These are phyloP conservation scores for Phodopus roborovskii DNA, from an alignment of 2,113 vertebrate species.

Conservation along the genomic window DNA sequence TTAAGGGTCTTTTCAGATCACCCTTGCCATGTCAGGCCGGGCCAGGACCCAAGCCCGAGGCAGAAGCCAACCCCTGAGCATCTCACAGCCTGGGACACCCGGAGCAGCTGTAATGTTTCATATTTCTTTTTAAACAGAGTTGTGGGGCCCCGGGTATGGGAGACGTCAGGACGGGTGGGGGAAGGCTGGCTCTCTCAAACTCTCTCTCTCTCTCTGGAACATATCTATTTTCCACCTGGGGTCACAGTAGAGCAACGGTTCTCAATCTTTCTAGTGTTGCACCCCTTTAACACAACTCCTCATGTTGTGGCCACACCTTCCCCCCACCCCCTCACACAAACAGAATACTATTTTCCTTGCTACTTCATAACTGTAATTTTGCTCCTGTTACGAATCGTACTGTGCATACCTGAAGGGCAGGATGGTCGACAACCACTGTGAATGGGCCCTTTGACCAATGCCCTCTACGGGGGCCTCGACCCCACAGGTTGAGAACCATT, in stretches of 20 bases:
- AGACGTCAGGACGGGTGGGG: not conserved
- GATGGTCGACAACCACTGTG: not conserved
- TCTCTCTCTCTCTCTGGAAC: no score
- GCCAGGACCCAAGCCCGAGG: not conserved
- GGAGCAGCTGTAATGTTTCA: rapidly evolving
- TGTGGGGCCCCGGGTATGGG: not conserved
- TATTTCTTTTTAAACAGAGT: not conserved
- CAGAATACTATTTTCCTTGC: not conserved
- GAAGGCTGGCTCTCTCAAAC: not conserved
- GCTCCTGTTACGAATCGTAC: not conserved
- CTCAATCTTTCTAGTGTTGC: not conserved
- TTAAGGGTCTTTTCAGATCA: no score
- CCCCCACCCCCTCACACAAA: no score
- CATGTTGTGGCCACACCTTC: not conserved
- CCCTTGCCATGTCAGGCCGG: not conserved
- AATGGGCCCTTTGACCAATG: no score
- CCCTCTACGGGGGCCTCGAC: not conserved
- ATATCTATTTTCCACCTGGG: not conserved
- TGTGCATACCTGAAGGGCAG: not conserved
- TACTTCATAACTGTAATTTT: not conserved
- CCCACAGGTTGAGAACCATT: not conserved
- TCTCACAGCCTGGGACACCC: not conserved
- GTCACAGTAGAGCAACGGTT: not conserved
- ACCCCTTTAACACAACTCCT: not conserved
- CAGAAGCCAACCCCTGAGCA: rapidly evolving